Evolutionary conservation across 2,113 vertebrate species (phyloP), one percentile per base, ranked within the genome.

Genomic region (Leuciscus idus): DNA sequence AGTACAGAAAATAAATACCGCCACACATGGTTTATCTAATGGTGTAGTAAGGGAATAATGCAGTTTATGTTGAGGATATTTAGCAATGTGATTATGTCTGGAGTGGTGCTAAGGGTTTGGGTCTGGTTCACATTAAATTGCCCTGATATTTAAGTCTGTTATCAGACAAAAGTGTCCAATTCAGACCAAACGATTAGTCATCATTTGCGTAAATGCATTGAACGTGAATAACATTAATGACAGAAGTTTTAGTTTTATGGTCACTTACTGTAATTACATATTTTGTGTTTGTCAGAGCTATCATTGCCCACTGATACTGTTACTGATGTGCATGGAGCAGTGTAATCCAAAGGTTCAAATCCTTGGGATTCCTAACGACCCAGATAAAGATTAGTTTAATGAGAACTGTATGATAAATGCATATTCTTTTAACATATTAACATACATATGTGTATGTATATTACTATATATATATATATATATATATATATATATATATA

Each of bases 41-140:
- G 43, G 52, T 59, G 39, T 73, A 82, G 62, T 62, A 66, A 80
- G 75, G 28, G 13, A 73, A 23, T 43, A 55, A 33, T 83, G 36
- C 15, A 46, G 72, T 70, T 80, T 23, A 59, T 15, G 33, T 78
- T 83, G 21, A 85, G 72, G 50, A 15, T 76, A 81, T 68, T 84
- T 81, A 84, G 82, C 23, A 48, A n/a, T 11, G 59, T 75, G 28
- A 85, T 74, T 88, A 87, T 8, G 59, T 81, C 62, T 79, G 68
- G 57, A 77, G 64, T 88, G 30, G 33, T n/a, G 46, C 57, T 46
- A 85, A 86, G 57, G 17, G 21, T 23, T 59, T 52, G 64, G 46
- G 26, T 62, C n/a, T 26, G 36, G 76, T 81, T 85, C 33, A 55
- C 48, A 57, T 28, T 72, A 61, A 70, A 50, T 46, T 66, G 77